phyloP scores from a whole-genome alignment of 2,113 vertebrate genomes.

The Apodemus speciosus region DNA sequence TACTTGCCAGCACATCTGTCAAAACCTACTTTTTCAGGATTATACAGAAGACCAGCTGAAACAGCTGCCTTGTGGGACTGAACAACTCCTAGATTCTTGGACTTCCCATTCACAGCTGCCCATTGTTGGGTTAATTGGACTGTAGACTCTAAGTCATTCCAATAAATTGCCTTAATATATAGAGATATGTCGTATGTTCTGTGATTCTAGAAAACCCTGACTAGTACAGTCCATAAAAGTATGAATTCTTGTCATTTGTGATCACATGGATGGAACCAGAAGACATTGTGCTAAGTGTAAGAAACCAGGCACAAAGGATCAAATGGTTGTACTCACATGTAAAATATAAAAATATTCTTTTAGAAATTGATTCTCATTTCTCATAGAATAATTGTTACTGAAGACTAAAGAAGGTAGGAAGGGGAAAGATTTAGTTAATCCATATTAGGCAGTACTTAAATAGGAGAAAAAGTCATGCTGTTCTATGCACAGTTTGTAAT shows the following conservation, averaged over 20 bases:
- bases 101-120: too few species aligned
- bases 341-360: neutral
- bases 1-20: too few species aligned
- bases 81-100: too few species aligned
- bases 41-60: too few species aligned
- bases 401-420: neutral
- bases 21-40: too few species aligned
- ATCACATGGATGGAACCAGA: neutral
- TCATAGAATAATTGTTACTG: neutral
- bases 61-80: too few species aligned
- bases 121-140: too few species aligned
- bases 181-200: too few species aligned
- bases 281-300: neutral
- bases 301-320: neutral
- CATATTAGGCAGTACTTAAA: neutral
- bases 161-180: too few species aligned
- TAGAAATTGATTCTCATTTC: neutral
- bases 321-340: neutral
- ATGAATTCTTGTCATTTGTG: neutral
- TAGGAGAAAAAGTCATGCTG: neutral
- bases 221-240: neutral
- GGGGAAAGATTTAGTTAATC: neutral
- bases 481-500: neutral
- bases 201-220: too few species aligned
- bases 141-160: too few species aligned